Evolutionary conservation across 2,888 invertebrate genomes (phyloP).

Genomic region (Andrena chrysosceles): DNA sequence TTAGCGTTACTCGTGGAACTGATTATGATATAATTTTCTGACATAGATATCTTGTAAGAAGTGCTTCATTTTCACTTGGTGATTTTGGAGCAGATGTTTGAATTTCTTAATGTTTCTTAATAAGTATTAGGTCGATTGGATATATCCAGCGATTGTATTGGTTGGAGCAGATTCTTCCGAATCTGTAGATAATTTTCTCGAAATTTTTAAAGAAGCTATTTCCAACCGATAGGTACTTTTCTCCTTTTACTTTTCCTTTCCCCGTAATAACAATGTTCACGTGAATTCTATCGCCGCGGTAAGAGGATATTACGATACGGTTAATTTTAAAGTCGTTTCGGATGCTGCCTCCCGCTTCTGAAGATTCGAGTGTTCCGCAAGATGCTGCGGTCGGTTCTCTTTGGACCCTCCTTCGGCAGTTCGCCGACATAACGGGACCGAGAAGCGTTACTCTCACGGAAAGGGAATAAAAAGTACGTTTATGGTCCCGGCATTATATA

Average conservation of each 20-base stretch:
- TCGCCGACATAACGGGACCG: constrained; percentile 69
- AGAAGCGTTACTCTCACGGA: constrained; percentile 67
- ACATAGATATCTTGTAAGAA: too few species aligned
- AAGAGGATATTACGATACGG: constrained; percentile 43
- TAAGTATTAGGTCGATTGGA: too few species aligned
- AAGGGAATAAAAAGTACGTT: constrained; percentile 79
- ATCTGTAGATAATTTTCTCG: too few species aligned
- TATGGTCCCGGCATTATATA: constrained; percentile 76
- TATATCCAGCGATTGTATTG: too few species aligned
- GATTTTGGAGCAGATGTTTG: too few species aligned
- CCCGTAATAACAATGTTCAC: neutral
- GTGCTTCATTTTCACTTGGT: too few species aligned
- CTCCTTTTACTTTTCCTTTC: neutral
- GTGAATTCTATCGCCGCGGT: constrained; percentile 28
- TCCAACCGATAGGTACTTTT: neutral
- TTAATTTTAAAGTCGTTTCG: constrained; percentile 56
- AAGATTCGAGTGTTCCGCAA: constrained; percentile 59
- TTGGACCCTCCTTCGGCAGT: constrained; percentile 68
- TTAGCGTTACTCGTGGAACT: too few species aligned
- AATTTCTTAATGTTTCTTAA: too few species aligned
- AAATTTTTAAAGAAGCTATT: neutral
- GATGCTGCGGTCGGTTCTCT: constrained; percentile 68
- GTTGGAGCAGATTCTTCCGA: too few species aligned
- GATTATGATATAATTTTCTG: too few species aligned
- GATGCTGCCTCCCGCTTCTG: constrained; percentile 39